phyloP scores from a whole-genome alignment of 2,888 invertebrate genomes.

The Idaea straminata region DNA sequence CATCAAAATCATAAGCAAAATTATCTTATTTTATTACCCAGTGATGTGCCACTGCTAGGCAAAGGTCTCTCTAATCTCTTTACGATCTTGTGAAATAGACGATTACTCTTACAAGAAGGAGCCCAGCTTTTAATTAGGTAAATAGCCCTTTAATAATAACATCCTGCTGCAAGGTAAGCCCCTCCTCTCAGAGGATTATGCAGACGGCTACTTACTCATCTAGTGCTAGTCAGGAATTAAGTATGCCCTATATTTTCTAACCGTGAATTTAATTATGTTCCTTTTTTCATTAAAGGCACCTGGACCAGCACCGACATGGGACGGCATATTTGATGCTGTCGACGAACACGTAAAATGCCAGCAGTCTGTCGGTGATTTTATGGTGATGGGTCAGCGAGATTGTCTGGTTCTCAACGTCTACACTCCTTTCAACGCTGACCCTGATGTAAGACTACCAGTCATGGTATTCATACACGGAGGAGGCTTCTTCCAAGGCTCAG shows the following conservation, averaged over 20 bases:
- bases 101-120: too few species aligned
- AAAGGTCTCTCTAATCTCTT: too few species aligned
- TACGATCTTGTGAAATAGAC: too few species aligned
- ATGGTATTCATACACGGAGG: constrained; percentile 71
- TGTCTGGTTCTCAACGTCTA: constrained; percentile 61
- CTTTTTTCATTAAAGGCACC: constrained; percentile 49
- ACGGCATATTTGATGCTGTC: constrained; percentile 52
- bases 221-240: too few species aligned
- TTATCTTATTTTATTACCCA: too few species aligned
- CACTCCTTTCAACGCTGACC: constrained; percentile 42
- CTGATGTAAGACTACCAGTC: constrained; percentile 46
- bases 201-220: too few species aligned
- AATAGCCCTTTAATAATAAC: too few species aligned
- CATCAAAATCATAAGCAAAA: not conserved
- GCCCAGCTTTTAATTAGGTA: too few species aligned
- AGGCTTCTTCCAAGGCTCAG: constrained; percentile 58
- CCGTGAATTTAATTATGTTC: not conserved
- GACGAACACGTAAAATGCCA: constrained; percentile 54
- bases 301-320: constrained; percentile 58
- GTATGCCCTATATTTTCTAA: too few species aligned
- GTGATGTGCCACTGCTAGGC: too few species aligned
- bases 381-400: constrained; percentile 44
- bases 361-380: constrained; percentile 38
- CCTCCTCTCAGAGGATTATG: not conserved
- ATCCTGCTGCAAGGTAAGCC: too few species aligned